Evolutionary conservation across 2,888 invertebrate species (phyloP), one percentile per base, ranked within the genome.

Genomic region (Abscondita cerata): DNA sequence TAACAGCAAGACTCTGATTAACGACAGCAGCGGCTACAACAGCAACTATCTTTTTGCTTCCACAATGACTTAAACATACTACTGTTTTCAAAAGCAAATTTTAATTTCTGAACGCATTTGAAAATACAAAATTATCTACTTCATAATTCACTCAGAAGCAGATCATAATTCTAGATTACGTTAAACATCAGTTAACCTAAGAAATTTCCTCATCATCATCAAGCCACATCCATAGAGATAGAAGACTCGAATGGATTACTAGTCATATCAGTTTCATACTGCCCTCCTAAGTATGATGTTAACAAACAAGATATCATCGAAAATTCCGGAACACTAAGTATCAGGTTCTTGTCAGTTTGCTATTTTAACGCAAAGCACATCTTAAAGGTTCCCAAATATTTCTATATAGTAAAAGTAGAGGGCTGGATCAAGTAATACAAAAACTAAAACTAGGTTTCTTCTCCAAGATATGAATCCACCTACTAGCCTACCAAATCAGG

Each of bases 221-320:
- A n/a, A 36, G 11, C 36, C 6, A 25, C 25, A 25, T 25, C 2
- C 25, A 25, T 25, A 25, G 25, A 25, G 25, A 25, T 25, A 25
- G 25, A 25, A 25, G 25, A 25, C 25, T 36, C 2, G 36, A 36
- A 36, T 36, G 36, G 36, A 2, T 12, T 2, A 36, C 36, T 36
- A 36, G 36, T 36, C 36, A 36, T 36, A 36, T 36, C 36, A 36
- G n/a, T 12, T 36, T 36, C 36, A 36, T 36, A 36, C 36, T 36
- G 36, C 36, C 12, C 36, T 11, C 4, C 36, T n/a, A 36, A 36
- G 4, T 36, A 36, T 36, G 36, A 2, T 36, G 25, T 25, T 25
- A 25, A 25, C 25, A 25, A 25, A 25, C 25, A 25, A 25, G 25
- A 6, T 25, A 4, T 25, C 6, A 25, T 25, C 25, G 25, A 25